These are phyloP conservation scores for Hormiphora californensis DNA, from an alignment of 37 sponge, comb jelly and placozoan species.

Conservation along the genomic window DNA sequence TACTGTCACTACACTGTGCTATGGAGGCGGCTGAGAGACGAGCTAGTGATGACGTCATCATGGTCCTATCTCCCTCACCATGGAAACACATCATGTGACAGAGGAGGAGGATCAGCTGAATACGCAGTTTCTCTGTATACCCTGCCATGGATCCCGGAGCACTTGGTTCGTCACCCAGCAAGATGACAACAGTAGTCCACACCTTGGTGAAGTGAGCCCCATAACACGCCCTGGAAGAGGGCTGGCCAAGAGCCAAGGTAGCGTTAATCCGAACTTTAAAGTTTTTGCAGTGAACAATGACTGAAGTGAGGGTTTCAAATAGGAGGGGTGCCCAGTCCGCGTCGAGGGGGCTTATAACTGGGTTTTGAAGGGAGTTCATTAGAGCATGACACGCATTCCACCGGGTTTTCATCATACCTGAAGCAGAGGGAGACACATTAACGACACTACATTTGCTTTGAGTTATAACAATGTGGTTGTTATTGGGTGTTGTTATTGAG, in stretches of 20 bases:
- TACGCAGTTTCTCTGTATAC: constrained; percentile 42
- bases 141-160: neutral
- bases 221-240: constrained; percentile 10
- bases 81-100: constrained; percentile 3
- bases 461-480: no score
- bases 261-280: constrained; percentile 51
- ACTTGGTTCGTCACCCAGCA: constrained; percentile 10
- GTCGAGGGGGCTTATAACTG: constrained; percentile 18
- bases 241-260: constrained; percentile 19
- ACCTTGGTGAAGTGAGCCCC: constrained; percentile 9
- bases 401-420: constrained; percentile 52
- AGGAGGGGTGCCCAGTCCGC: neutral
- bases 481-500: no score
- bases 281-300: constrained; percentile 34
- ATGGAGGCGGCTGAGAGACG: no score
- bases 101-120: constrained; percentile 3
- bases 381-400: constrained; percentile 51
- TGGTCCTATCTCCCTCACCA: neutral
- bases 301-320: constrained; percentile 36
- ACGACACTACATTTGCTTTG: no score
- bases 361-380: constrained; percentile 41
- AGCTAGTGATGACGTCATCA: constrained; percentile 2
- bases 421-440: no score
- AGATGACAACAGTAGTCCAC: constrained; percentile 12
- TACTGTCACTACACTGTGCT: no score